phyloP scores from a whole-genome alignment of 2,888 invertebrate species.

The Apoda limacodes region DNA sequence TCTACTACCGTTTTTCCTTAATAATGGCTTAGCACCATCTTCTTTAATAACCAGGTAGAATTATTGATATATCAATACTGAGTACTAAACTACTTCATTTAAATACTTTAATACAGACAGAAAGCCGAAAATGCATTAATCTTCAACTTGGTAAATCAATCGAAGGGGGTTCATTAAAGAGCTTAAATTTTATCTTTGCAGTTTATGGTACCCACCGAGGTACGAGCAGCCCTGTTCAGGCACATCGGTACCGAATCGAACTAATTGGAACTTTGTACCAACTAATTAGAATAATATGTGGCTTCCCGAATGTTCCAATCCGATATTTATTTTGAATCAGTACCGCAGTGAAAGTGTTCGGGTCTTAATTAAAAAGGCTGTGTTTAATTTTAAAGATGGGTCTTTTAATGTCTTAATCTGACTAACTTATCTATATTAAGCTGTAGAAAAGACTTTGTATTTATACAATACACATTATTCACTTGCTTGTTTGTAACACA shows the following conservation, averaged over 20 bases:
- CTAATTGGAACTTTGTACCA: constrained; percentile 53
- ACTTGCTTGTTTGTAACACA: too few species aligned
- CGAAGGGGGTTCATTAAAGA: constrained; percentile 50
- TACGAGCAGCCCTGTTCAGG: constrained; percentile 25
- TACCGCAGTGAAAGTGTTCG: not conserved
- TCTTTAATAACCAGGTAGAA: too few species aligned
- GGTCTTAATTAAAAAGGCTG: constrained; percentile 3
- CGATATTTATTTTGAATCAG: constrained; percentile 1
- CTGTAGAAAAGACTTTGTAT: too few species aligned
- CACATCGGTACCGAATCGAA: constrained; percentile 43
- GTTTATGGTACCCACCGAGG: constrained; percentile 50
- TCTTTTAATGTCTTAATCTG: too few species aligned
- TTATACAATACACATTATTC: too few species aligned
- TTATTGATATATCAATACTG: too few species aligned
- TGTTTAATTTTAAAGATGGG: constrained; percentile 1
- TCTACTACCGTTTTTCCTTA: too few species aligned
- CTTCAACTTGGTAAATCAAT: constrained; percentile 47
- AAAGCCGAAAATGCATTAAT: constrained; percentile 42
- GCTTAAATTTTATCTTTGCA: constrained; percentile 56
- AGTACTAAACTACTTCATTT: too few species aligned
- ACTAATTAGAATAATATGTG: constrained; percentile 50
- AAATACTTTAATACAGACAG: constrained; percentile 30
- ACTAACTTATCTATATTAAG: too few species aligned
- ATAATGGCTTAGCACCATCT: too few species aligned
- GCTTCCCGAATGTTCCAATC: constrained; percentile 5